Base-by-base conservation (phyloP, 2,113 vertebrate species). In the Ochotona princeps region DNA sequence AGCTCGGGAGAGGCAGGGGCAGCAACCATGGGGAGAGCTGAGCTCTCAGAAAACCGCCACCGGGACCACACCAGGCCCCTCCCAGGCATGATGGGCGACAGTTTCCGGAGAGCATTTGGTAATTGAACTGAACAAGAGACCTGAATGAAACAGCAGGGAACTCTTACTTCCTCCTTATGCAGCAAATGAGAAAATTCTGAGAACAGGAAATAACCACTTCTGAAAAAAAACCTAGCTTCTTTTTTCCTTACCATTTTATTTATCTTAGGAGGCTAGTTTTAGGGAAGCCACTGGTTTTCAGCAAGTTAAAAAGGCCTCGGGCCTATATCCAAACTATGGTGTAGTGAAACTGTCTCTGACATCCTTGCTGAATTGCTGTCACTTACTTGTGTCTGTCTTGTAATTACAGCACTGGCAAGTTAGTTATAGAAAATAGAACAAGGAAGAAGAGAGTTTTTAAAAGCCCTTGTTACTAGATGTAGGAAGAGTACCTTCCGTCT, bases 161-260 rank as follows among this genome's bases (percentile, higher is more conserved):
- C 35, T 76, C 57, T 67, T 88, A 30, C 67, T 73, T 89, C 49
- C 9, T 91, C 72, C 14, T 92, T 90, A 67, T 12, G 44, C 0
- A 79, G 51, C 66, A 85, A 91, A 69, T 70, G 57, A 88, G 74
- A 93, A 95, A 92, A 87, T 32, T 57, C 65, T 35, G 21, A 76
- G 47, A 35, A 35, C 38, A 90, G 35, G 83, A 92, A 83, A 83
- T 76, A 83, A 95, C 83, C 49, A 84, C 91, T 61, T 57, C 17
- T 21, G 11, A 30, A 69, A 86, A 87, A 87, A 83, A 91, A 60
- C 30, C 12, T 60, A 20, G 21, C 26, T 75, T 38, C 23, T 65
- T 82, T 82, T 67, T 60, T 14, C n/a, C 23, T 61, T 83, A 44
- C 5, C 73, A 20, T 81, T 78, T 85, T 70, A 32, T 28, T 81